Conservation (phyloP, 1,140 invertebrate species). For the Hesperophylax magnus region DNA sequence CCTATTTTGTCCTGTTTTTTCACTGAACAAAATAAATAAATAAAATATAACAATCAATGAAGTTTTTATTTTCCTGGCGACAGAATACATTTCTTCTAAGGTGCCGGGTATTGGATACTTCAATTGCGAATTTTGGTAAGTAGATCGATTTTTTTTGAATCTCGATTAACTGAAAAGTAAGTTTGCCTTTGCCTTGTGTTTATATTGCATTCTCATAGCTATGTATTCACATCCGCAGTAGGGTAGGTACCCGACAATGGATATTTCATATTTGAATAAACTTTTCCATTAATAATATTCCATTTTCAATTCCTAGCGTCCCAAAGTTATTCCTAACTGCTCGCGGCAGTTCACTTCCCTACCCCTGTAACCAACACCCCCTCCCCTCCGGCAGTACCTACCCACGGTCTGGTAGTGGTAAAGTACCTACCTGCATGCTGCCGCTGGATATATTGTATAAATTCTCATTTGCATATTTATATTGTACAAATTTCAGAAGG, state of each 20-base stretch:
- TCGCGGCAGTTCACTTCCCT: slow-evolving; percentile 13
- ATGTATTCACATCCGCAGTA: slow-evolving; percentile 12
- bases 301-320: slow-evolving; percentile 35
- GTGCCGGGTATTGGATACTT: too few relatives aligned
- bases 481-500: slow-evolving; percentile 43
- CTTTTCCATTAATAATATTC: slow-evolving; percentile 42
- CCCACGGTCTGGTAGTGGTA: background rate
- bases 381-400: background rate
- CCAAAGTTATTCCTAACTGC: slow-evolving; percentile 38
- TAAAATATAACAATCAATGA: too few relatives aligned
- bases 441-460: slow-evolving; percentile 31
- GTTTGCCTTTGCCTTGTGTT: too few relatives aligned
- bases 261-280: slow-evolving; percentile 44
- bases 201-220: too few relatives aligned
- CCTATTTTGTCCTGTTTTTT: too few relatives aligned
- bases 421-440: background rate
- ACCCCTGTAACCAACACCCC: background rate
- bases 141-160: too few relatives aligned
- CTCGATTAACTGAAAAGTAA: too few relatives aligned
- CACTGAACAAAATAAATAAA: too few relatives aligned
- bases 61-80: too few relatives aligned
- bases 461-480: slow-evolving; percentile 44
- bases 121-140: too few relatives aligned
- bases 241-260: slow-evolving; percentile 16
- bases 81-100: too few relatives aligned